Evolutionary conservation across 2,113 vertebrate genomes (phyloP), one percentile per base, ranked within the genome.

Genomic region (Gymnorhina tibicen): DNA sequence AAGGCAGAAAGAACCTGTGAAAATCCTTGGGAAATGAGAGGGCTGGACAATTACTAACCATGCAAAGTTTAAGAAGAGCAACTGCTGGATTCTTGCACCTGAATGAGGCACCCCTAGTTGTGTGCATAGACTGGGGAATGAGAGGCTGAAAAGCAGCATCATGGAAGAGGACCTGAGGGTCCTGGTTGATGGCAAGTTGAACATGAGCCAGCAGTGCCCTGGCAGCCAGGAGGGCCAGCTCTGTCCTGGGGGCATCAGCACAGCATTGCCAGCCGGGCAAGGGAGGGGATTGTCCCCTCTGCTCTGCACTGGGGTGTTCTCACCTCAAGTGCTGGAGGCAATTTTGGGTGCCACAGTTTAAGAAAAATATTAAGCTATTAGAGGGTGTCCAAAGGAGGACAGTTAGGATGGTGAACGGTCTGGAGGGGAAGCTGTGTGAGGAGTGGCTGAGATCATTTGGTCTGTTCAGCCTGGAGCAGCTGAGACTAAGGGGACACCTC

Each of bases 191-290:
- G 5, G 5, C 2, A 3, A 33, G 4, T 1, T n/a, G n/a, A 19
- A n/a, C 9, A 30, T 0, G 3, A 60, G 39, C 3, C 55, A 53
- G 74, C 47, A 53, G 64, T 46, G 63, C 28, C 55, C 39, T 46
- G 73, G 73, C 63, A 69, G 74, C 39, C 74, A 69, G 39, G 28
- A 62, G 55, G 13, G 33, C 17, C 64, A 53, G 0, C 7, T 39
- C 37, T 60, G 53, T 33, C 46, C 53, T 60, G 33, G 55, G 49
- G 35, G 1, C 63, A 60, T 33, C 63, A 44, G 37, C 1, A 4
- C 62, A 75, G 35, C 35, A 49, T 11, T 0, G 0, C 1, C 42
- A 66, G 50, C 35, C 0, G 0, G 42, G 16, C 12, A n/a, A 50
- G 70, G 50, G 52, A 58, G 35, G 35, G 70, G 20, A 58, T 67